These are phyloP conservation scores for Chelonia mydas DNA, from an alignment of 2,797 vertebrate species.

Conservation along the genomic window DNA sequence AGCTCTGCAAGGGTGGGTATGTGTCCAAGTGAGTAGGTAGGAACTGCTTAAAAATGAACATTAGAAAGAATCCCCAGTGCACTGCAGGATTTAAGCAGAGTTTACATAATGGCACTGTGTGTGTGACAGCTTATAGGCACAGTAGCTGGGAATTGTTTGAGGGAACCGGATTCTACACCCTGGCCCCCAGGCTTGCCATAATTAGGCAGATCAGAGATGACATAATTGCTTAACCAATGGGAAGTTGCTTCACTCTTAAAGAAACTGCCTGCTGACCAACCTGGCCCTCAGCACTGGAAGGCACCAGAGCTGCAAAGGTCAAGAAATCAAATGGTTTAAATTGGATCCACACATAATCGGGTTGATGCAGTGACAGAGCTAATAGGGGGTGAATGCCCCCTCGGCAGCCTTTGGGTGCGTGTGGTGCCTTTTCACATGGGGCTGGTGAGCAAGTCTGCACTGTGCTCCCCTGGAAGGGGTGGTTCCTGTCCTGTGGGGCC, in stretches of 20 bases:
- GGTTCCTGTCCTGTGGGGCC: not conserved
- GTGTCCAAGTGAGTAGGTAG: not conserved
- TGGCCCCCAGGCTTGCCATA: not conserved
- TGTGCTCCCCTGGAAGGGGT: not conserved
- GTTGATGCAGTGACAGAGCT: not conserved
- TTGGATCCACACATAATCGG: not conserved
- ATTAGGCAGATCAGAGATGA: not conserved
- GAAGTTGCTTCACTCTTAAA: not conserved
- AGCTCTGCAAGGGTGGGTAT: not conserved
- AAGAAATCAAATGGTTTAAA: not conserved
- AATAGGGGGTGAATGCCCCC: not conserved
- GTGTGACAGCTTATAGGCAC: not conserved
- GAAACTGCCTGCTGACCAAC: not conserved
- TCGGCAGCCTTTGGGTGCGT: not conserved
- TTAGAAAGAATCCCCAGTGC: not conserved
- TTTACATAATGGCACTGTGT: not conserved
- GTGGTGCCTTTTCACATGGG: not conserved
- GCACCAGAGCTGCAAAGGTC: not conserved
- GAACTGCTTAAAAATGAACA: not conserved
- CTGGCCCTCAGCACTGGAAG: not conserved
- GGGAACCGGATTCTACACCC: not conserved
- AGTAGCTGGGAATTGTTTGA: not conserved
- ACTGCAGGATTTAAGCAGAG: not conserved
- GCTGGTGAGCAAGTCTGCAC: not conserved
- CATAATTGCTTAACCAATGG: fast-evolving